Conservation (phyloP, 2,113 vertebrate genomes). For the Morone saxatilis region DNA sequence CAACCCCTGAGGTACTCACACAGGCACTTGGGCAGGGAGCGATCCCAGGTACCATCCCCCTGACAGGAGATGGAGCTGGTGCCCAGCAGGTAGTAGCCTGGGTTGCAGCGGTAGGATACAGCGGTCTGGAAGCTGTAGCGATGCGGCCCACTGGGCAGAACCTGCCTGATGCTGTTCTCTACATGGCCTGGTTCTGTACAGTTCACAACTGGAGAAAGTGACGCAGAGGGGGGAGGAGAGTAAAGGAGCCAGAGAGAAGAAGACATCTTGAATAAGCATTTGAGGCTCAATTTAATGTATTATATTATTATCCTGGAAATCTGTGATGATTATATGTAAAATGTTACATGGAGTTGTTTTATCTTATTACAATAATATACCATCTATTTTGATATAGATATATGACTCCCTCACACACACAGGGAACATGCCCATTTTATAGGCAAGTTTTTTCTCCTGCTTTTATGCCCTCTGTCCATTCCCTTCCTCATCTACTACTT, state of each 20-base stretch:
- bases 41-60: slow-evolving; percentile 97
- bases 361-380: neutral
- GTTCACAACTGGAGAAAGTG: slow-evolving; percentile 90
- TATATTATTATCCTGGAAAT: neutral
- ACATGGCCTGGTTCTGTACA: slow-evolving; percentile 96
- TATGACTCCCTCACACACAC: neutral
- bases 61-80: slow-evolving; percentile 95
- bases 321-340: neutral
- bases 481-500: slow-evolving; percentile 28
- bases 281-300: neutral
- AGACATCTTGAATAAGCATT: neutral
- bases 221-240: neutral
- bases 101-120: slow-evolving; percentile 94
- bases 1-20: slow-evolving; percentile 85
- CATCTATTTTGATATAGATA: neutral
- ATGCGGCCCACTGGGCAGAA: slow-evolving; percentile 90
- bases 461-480: slow-evolving; percentile 26
- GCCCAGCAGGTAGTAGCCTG: slow-evolving; percentile 94
- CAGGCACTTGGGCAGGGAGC: slow-evolving; percentile 93
- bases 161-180: slow-evolving; percentile 92
- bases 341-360: neutral
- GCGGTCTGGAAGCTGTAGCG: slow-evolving; percentile 95
- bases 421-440: neutral
- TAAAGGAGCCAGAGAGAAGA: neutral
- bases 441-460: neutral